These are phyloP conservation scores for Notothenia rossii DNA, from an alignment of 2,113 vertebrate genomes.

Conservation along the genomic window DNA sequence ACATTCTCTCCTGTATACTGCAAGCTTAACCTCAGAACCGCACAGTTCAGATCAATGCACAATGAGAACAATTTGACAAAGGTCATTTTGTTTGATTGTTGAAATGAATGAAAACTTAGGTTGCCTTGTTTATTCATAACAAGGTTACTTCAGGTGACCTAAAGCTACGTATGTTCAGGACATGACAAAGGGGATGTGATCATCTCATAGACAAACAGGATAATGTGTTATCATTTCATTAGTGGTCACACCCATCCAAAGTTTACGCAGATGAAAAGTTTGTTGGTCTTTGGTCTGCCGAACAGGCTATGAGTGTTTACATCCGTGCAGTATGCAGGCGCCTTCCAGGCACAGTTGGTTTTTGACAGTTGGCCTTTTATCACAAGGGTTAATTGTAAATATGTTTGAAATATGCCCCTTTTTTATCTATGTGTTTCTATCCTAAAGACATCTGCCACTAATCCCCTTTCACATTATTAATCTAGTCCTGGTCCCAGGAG, in stretches of 20 bases:
- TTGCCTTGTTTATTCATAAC: not conserved
- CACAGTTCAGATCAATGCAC: not conserved
- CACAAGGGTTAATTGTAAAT: constrained; percentile 74
- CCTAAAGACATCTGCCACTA: constrained; percentile 77
- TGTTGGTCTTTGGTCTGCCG: constrained; percentile 45
- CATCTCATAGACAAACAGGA: constrained; percentile 43
- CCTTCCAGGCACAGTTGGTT: constrained; percentile 42
- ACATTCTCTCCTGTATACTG: constrained; percentile 4
- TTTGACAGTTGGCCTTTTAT: constrained; percentile 72
- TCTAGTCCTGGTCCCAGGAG: constrained; percentile 78
- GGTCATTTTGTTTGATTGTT: not conserved
- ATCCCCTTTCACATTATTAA: constrained; percentile 84
- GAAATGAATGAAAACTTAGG: not conserved
- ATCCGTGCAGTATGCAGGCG: constrained; percentile 33
- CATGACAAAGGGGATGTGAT: not conserved
- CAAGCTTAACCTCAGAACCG: constrained; percentile 1
- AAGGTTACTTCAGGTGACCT: constrained; percentile 18
- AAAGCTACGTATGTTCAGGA: constrained; percentile 19
- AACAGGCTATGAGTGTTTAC: constrained; percentile 53
- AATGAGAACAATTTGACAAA: not conserved
- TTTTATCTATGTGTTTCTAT: constrained; percentile 44
- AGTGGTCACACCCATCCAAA: constrained; percentile 58
- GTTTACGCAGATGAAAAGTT: constrained; percentile 46
- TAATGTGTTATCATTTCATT: constrained; percentile 46
- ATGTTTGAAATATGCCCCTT: constrained; percentile 67